A percentile compares a stretch with the other conserved stretches of the same genome.
Conservation (phyloP, 2,797 vertebrate genomes). For the Pteronotus mesoamericanus region DNA sequence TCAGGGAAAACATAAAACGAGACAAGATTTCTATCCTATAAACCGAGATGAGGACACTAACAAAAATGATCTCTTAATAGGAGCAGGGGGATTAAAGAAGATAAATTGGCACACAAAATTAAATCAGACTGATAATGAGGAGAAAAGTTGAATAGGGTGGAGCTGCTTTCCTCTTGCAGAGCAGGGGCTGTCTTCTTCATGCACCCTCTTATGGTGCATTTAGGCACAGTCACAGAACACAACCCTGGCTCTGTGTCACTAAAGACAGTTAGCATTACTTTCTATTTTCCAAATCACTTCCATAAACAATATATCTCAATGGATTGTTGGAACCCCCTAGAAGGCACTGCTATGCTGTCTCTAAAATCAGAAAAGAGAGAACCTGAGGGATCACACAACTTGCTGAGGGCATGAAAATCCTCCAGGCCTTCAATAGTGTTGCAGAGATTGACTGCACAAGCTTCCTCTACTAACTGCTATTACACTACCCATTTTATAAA, state of each 20-base stretch:
- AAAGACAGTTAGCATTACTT: background rate
- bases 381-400: background rate
- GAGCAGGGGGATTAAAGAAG: background rate
- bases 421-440: background rate
- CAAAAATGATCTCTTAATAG: background rate
- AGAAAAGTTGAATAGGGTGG: background rate
- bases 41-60: background rate
- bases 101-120: background rate
- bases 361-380: background rate
- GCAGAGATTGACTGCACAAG: background rate
- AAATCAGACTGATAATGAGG: background rate
- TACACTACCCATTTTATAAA: background rate
- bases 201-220: background rate
- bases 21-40: background rate
- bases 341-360: background rate
- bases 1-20: background rate
- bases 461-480: background rate
- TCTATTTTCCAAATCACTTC: background rate
- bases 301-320: background rate
- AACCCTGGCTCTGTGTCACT: background rate
- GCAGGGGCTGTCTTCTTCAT: background rate
- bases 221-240: background rate
- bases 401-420: background rate
- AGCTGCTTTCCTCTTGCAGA: background rate
- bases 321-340: background rate